Evolutionary conservation across 2,113 vertebrate genomes (phyloP), one percentile per base, ranked within the genome.

Genomic region (Stigmatopora argus): DNA sequence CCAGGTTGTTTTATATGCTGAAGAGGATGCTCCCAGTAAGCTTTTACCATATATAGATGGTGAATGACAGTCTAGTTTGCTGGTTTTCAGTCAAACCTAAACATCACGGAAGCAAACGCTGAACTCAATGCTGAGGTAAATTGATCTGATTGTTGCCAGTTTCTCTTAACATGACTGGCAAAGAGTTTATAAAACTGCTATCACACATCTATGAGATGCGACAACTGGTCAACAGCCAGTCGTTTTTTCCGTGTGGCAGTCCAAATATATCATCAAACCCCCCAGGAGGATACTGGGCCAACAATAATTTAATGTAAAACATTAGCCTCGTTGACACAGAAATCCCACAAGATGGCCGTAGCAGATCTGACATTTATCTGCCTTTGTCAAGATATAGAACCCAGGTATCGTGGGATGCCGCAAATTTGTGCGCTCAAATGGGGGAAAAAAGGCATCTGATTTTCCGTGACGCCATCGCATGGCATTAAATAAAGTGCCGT

Each of bases 1-100:
- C 90, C 91, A 90, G 87, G 90, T 89, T 89, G 88, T 90, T 87
- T 64, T 86, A 75, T 90, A 89, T 89, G 90, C 87, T 91, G 87
- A 90, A 88, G 91, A 92, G 90, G 89, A 86, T 72, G 86, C 90
- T 90, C 88, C 84, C 80, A 72, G 81, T 86, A 83, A 76, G 77
- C 71, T 74, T 82, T 71, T 69, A 86, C 84, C 83, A 82, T 83
- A 78, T 70, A 78, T 67, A 78, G 70, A 70, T 78, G 81, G 83
- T 87, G 75, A 72, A 85, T 75, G 85, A 87, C 81, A 75, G 86
- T 84, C 80, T 80, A 71, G 82, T 82, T 83, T 83, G 85, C 86
- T 88, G 86, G 85, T 89, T 87, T 85, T 78, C 83, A 88, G 84
- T 87, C 85, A 78, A 83, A 38, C 85, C 81, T 75, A 85, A 87